phyloP scores from a whole-genome alignment of 2,113 vertebrate species.

The Zeus faber region DNA sequence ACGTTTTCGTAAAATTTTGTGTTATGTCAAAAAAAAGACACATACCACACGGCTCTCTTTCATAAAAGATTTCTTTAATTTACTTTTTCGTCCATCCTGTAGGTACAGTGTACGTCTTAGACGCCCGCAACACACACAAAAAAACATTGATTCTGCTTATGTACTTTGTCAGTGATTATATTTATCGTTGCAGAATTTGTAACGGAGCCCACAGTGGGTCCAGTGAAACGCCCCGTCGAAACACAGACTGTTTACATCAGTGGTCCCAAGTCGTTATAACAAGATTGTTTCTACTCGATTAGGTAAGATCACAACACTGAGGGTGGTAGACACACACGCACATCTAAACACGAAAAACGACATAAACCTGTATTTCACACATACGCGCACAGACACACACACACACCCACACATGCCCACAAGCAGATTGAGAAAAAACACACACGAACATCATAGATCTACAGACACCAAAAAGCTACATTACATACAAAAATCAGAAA shows the following conservation, averaged over 20 bases:
- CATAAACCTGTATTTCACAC: conserved; percentile 36
- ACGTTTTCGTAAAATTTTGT: neutral
- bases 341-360: conserved; percentile 59
- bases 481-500: conserved; percentile 79
- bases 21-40: conserved; percentile 20
- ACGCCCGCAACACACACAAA: conserved; percentile 13
- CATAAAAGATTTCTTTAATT: conserved; percentile 62
- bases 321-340: conserved; percentile 48
- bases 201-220: conserved; percentile 35
- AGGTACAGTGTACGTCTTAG: conserved; percentile 34
- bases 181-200: conserved; percentile 43
- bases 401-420: conserved; percentile 28
- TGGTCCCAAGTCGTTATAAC: conserved; percentile 45
- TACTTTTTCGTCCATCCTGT: conserved; percentile 27
- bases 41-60: conserved; percentile 27
- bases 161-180: conserved; percentile 25
- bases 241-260: conserved; percentile 40
- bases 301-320: conserved; percentile 66
- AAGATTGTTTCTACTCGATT: conserved; percentile 43
- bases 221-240: conserved; percentile 37
- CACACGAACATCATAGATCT: conserved; percentile 54
- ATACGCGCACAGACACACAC: conserved; percentile 2
- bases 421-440: conserved; percentile 28
- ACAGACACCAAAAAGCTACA: conserved; percentile 55
- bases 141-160: conserved; percentile 24